Evolutionary conservation across 2,113 vertebrate genomes (phyloP), one percentile per base, ranked within the genome.

Genomic region (Poecilia latipinna): DNA sequence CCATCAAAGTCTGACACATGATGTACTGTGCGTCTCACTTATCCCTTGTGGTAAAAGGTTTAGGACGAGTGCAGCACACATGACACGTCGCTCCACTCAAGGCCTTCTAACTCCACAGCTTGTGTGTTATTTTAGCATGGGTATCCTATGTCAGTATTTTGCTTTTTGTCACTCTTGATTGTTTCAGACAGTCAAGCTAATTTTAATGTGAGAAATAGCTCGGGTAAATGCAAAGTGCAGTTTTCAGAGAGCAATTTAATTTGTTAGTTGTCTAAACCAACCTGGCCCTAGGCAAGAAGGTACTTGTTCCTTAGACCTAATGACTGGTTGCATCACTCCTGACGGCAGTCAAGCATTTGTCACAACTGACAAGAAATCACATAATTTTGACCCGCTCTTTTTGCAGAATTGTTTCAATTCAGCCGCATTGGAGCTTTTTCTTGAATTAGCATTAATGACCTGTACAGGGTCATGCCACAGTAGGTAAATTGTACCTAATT

Each of bases 1-100:
- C 68, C 61, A 61, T 84, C 78, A 72, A 75, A 77, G 75, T 70
- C 29, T 83, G 79, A 83, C 72, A 68, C 82, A 85, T 84, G 79
- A 84, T 83, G 65, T 78, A 22, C 79, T 74, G 60, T 39, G 69
- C 80, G 79, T 77, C 84, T 82, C 68, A 69, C 79, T 87, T 83
- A 73, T 74, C 77, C 69, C 76, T 68, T 61, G 68, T 72, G 71
- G 68, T 69, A 75, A 74, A 89, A 86, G 78, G 76, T 82, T 84
- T 72, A 76, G 72, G 77, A 72, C 74, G 24, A 62, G 48, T 54
- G 66, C 69, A 80, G 70, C 73, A 79, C 75, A 79, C 61, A 37
- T 77, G 72, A 72, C 72, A 70, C 44, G 29, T 68, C 24, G 24
- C 70, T 12, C 64, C 17, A 31, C 63, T 81, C 77, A 39, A 37